phyloP scores from a whole-genome alignment of 1,140 invertebrate species.

The Cotesia typhae region DNA sequence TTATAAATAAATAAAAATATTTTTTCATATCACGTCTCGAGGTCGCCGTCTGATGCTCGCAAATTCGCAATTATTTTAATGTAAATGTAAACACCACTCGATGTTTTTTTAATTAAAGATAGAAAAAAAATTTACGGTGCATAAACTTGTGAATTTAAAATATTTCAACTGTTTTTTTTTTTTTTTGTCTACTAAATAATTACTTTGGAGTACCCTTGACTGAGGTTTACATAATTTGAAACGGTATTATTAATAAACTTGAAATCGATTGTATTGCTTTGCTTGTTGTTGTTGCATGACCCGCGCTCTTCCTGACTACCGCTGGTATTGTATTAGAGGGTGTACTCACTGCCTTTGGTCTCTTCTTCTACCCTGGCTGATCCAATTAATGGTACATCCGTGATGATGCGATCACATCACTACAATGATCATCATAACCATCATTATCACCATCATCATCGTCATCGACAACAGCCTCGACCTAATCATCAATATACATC shows the following conservation, averaged over 20 bases:
- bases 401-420: slow-evolving; percentile 58
- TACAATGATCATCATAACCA: slow-evolving; percentile 52
- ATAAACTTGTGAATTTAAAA: no score
- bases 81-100: no score
- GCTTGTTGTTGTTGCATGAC: slow-evolving; percentile 64
- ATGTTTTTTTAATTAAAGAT: no score
- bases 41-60: no score
- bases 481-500: slow-evolving; percentile 59
- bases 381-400: slow-evolving; percentile 63
- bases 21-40: no score
- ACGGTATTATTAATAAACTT: slow-evolving; percentile 18
- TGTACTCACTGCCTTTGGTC: slow-evolving; percentile 68
- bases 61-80: no score
- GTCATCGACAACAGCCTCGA: slow-evolving; percentile 42
- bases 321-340: slow-evolving; percentile 57
- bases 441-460: slow-evolving; percentile 44
- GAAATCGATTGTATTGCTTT: slow-evolving; percentile 57
- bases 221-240: no score
- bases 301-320: slow-evolving; percentile 50
- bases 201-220: no score
- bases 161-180: no score
- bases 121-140: no score
- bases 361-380: slow-evolving; percentile 57
- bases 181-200: no score
- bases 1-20: no score